Conservation (phyloP, 2,113 vertebrate species). For the Grammomys dolichurus region DNA sequence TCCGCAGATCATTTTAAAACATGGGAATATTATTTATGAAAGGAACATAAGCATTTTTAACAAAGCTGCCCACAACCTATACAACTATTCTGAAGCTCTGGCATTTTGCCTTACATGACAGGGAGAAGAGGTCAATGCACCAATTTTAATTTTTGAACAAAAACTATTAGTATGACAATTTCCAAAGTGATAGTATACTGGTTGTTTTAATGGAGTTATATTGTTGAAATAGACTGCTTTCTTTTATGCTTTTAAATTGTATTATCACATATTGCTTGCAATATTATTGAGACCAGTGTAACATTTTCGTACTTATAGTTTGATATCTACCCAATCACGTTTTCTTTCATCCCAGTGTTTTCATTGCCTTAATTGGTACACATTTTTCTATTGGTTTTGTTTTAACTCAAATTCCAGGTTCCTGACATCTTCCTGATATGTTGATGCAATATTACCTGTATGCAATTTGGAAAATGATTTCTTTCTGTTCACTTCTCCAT, state of each 20-base stretch:
- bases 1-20: not conserved
- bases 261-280: not conserved
- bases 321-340: not conserved
- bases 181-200: not conserved
- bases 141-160: not conserved
- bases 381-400: not conserved
- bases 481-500: not conserved
- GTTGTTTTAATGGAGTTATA: not conserved
- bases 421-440: not conserved
- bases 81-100: not conserved
- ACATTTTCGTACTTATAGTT: not conserved
- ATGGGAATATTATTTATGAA: not conserved
- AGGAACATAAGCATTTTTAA: not conserved
- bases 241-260: not conserved
- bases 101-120: not conserved
- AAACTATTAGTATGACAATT: not conserved
- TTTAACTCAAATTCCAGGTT: constrained; percentile 22
- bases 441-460: not conserved
- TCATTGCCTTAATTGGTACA: not conserved
- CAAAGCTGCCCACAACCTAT: not conserved
- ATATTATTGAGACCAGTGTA: not conserved
- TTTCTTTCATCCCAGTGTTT: not conserved
- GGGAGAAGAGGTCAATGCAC: accelerated
- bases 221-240: not conserved
- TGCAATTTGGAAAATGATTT: not conserved